Evolutionary conservation across 2,888 invertebrate species (phyloP), one percentile per base, ranked within the genome.

Genomic region (Dascillus cervinus): DNA sequence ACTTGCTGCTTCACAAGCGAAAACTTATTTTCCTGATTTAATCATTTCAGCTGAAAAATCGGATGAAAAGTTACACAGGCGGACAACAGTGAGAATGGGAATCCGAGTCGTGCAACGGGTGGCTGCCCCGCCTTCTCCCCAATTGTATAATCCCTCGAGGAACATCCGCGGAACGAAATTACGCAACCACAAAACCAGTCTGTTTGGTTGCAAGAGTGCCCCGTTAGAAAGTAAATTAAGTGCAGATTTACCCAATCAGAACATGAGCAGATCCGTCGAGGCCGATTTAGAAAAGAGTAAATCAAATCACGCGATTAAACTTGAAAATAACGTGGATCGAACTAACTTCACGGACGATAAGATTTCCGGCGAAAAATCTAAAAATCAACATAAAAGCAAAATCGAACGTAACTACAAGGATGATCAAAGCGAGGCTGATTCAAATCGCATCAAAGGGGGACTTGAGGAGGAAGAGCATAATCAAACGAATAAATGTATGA

Each of bases 61-160:
- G 0, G 88, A 89, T 49, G 88, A 89, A 55, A 86, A 85, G 61
- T 72, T 85, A 22, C 82, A 85, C 34, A 73, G 84, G 11, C 76
- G 85, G 30, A 80, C 81, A 41, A 81, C 81, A 1, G 86, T 90
- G 10, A 76, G 83, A 35, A 88, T 90, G 85, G 86, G 87, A 14
- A 84, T 90, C 36, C 70, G 88, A 3, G 86, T 89, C 31, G 77
- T 88, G 13, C 87, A 88, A 54, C 77, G 72, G 52, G 66, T 64
- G 2, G 61, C 55, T 28, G 62, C 64, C 2, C 66, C 66, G 3
- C 65, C 65, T 2, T 60, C 64, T 0, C 65, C 65, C 1, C 49
- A 55, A 32, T 42, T 55, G n/a, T 63, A 60, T 46, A 55, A 61
- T 27, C 59, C 62, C 2, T 46, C 55, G 10, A 52, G 49, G 22